Evolutionary conservation across 2,888 invertebrate species (phyloP), one percentile per base, ranked within the genome.

Genomic region (Acleris laterana): DNA sequence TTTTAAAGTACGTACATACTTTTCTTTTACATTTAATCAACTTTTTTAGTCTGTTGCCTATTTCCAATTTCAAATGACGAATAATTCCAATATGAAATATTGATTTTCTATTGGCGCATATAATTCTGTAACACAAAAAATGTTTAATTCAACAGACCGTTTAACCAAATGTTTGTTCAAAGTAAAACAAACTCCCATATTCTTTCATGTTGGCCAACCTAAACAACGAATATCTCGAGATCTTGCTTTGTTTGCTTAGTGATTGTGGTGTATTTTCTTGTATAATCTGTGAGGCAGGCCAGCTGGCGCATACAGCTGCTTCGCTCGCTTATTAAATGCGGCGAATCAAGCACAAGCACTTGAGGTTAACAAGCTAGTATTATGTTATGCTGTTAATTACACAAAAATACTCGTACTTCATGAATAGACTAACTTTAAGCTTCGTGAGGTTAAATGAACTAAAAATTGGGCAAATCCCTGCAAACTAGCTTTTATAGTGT

Each of bases 181-280:
- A 78, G 76, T 74, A 79, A 77, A 78, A 76, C 80, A 82, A 84
- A 84, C 80, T 80, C 76, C 77, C 79, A 78, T 75, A 75, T 76
- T 77, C 75, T 73, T 71, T 71, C 69, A 69, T 68, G 69, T 75
- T 74, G 74, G 77, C 78, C 77, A 74, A 78, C 74, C 77, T 70
- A 80, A 82, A 80, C 81, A 79, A 70, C 69, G 73, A 65, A 73
- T 77, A 74, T 77, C 77, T 78, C 77, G 74, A 77, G 74, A 79
- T 81, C 79, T 83, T 82, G 79, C 81, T 83, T 83, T 85, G 87
- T 88, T 87, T 88, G 84, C 81, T 78, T 80, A 85, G 79, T 77
- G 80, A 82, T 82, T 78, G 81, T 84, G 81, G 68, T 74, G 79
- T 83, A 80, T 81, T 78, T 81, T 75, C 72, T 71, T 70, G 66